phyloP scores from a whole-genome alignment of 1,140 invertebrate genomes.

The Scaptodrosophila lebanonensis region DNA sequence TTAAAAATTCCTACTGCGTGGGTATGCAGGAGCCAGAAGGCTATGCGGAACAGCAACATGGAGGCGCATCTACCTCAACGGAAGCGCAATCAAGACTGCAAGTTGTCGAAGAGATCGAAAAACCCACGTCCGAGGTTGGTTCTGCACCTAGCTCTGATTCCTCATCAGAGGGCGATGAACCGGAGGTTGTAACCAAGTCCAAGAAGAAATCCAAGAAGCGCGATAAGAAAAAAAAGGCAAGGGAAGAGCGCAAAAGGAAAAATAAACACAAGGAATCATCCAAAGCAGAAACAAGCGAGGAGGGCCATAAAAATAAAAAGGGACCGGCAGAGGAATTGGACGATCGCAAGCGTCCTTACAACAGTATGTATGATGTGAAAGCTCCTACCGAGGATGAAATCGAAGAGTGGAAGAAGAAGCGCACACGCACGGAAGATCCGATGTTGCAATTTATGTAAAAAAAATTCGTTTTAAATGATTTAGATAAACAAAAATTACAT shows the following conservation, averaged over 20 bases:
- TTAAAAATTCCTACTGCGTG: constrained; percentile 81
- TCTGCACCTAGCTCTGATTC: constrained; percentile 45
- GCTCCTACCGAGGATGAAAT: constrained; percentile 94
- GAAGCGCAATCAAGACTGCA: constrained; percentile 9
- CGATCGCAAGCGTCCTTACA: constrained; percentile 94
- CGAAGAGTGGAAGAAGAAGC: constrained; percentile 94
- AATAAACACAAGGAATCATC: constrained; percentile 78
- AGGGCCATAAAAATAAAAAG: constrained; percentile 77
- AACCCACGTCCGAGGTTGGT: constrained; percentile 65
- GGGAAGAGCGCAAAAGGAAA: constrained; percentile 75
- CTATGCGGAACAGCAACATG: constrained; percentile 27
- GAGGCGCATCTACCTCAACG: constrained; percentile 7
- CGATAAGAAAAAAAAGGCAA: constrained; percentile 79
- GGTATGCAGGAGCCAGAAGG: constrained; percentile 77
- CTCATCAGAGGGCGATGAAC: constrained; percentile 56
- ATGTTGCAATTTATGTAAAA: constrained; percentile 85
- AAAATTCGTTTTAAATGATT: neutral
- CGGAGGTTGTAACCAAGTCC: constrained; percentile 78
- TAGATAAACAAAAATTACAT: neutral
- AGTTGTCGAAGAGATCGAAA: constrained; percentile 2
- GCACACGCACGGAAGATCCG: constrained; percentile 91
- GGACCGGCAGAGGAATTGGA: constrained; percentile 82
- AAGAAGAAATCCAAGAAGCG: constrained; percentile 85
- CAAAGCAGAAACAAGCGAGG: constrained; percentile 78
- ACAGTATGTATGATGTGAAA: constrained; percentile 90